A percentile compares a stretch with the other conserved stretches of the same genome.
Conservation (phyloP, 1,140 invertebrate species). For the Drosophila nasuta region DNA sequence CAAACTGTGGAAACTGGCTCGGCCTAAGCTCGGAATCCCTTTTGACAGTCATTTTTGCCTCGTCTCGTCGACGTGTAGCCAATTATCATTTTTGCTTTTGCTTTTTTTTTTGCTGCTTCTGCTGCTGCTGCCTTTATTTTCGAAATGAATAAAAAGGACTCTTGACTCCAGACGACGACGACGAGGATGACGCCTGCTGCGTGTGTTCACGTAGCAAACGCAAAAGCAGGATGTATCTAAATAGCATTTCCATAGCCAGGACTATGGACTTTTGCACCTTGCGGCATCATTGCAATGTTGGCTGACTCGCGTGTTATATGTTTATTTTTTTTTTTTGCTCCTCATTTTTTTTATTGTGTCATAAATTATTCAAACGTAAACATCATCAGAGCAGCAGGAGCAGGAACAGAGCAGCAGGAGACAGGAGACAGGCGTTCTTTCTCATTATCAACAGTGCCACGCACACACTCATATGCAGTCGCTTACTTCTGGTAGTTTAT, state of each 20-base stretch:
- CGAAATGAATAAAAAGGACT: constrained; percentile 76
- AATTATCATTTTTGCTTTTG: constrained; percentile 69
- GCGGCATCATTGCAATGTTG: constrained; percentile 67
- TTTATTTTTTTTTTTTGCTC: background rate
- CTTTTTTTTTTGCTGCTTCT: background rate
- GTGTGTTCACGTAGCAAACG: constrained; percentile 21
- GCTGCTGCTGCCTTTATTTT: constrained; percentile 24
- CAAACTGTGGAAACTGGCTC: background rate
- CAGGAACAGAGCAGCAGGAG: constrained; percentile 1
- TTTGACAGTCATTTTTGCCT: constrained; percentile 53
- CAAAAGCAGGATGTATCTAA: constrained; percentile 58
- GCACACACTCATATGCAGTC: constrained; percentile 47
- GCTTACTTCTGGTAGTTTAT: constrained; percentile 54
- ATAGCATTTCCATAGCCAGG: constrained; percentile 71
- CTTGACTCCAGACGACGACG: constrained; percentile 34
- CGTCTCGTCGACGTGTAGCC: constrained; percentile 53
- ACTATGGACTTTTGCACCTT: constrained; percentile 66
- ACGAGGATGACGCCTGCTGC: constrained; percentile 19
- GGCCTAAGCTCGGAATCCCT: constrained; percentile 42
- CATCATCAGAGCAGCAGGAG: constrained; percentile 67
- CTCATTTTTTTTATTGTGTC: constrained; percentile 59
- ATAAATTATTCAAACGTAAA: constrained; percentile 85
- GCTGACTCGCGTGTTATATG: background rate
- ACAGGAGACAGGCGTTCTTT: constrained; percentile 35
- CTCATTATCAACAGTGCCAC: constrained; percentile 70